Conservation (phyloP, 2,113 vertebrate genomes). For the Chionomys nivalis region DNA sequence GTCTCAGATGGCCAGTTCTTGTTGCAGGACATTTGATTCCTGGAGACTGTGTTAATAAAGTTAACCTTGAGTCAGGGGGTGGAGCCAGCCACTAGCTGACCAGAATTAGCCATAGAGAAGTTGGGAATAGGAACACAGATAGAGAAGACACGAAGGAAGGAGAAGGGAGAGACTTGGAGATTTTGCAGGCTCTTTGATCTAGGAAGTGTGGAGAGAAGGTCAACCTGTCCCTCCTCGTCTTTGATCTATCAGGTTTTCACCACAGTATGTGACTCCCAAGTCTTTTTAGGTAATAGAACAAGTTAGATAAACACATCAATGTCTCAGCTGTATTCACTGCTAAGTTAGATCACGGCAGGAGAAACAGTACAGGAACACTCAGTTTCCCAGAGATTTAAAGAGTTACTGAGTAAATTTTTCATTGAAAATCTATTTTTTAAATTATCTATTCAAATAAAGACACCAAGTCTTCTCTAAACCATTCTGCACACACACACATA, state of each 20-base stretch:
- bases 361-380: neutral
- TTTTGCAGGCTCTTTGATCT: neutral
- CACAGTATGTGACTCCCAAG: neutral
- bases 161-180: neutral
- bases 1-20: neutral
- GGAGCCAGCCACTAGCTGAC: neutral
- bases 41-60: neutral
- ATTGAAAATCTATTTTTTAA: slow-evolving; percentile 21
- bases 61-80: neutral
- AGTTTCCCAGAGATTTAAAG: slow-evolving; percentile 31
- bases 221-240: neutral
- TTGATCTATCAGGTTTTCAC: neutral
- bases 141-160: neutral
- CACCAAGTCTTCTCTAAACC: neutral
- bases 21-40: neutral
- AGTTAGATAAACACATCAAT: neutral
- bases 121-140: neutral
- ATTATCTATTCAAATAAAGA: slow-evolving; percentile 42
- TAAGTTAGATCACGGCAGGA: neutral
- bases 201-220: neutral
- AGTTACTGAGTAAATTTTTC: neutral
- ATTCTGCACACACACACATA: neutral
- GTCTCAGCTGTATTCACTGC: neutral
- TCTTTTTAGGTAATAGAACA: neutral
- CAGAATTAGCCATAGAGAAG: neutral